Evolutionary conservation across 2,113 vertebrate genomes (phyloP), one percentile per base, ranked within the genome.

Genomic region (Xiphophorus maculatus): DNA sequence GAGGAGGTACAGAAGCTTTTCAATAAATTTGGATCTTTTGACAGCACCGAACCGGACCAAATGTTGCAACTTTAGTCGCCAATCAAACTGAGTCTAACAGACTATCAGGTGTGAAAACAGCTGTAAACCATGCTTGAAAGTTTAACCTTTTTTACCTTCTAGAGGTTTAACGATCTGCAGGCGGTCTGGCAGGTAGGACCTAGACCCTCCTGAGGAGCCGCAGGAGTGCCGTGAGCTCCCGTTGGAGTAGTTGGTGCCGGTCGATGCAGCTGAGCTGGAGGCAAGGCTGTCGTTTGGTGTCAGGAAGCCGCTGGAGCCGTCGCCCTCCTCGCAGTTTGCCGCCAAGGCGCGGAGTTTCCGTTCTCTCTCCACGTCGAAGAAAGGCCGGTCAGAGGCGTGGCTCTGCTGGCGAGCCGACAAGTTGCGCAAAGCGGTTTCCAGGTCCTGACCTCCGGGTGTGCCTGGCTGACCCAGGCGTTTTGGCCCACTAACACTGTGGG

Each of bases 131-230:
- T 51, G 19, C 48, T 54, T 54, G 51, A 10, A 54, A 10, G 19
- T 54, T 10, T 2, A n/a, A 58, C 25, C 14, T n/a, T 69, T 30
- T 84, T 92, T 85, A 96, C 95, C 95, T 95, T 97, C 96, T 90
- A 98, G 88, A 0, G 94, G 96, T 89, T 98, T 96, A 80, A 98
- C 82, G 0, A 96, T 96, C 93, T 96, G 96, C 83, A 97, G 94
- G 30, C 97, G 95, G 80, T 96, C 96, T 0, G 94, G 96, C 68
- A 96, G 91, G 88, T 93, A 96, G 35, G 94, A 88, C 60, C 95
- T 93, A 19, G 96, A 96, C 63, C 95, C 79, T 0, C 94, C 88
- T 0, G 96, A 96, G 60, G 96, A 96, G 76, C 77, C 91, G 0
- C 90, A 89, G 1, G 93, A 95, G 86, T 92, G 89, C 27, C 93